Conservation (phyloP, 1,140 invertebrate genomes). For the Apis mellifera region Amel_HAv3.1 CM009945.2:2386501-2387000, state of each 20-base stretch:
- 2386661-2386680: not conserved
- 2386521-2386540: not conserved
- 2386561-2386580: not conserved
- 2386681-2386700: not conserved
- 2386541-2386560: not conserved
- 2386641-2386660: not conserved
- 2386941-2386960: conserved; percentile 30
- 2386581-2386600: not conserved
- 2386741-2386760: not conserved
- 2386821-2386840: no score
- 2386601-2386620: not conserved
- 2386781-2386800: not conserved
- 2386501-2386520: no score
- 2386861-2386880: conserved; percentile 1
- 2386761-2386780: not conserved
- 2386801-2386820: no score
- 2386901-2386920: conserved; percentile 13
- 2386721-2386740: not conserved
- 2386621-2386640: not conserved
- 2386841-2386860: not conserved
- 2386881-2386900: not conserved
- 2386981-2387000: conserved; percentile 5
- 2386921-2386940: conserved; percentile 24
- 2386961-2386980: conserved; percentile 30
- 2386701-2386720: no score